phyloP scores from a whole-genome alignment of 2,113 vertebrate species.

The Gnathonemus echidnorhynchus region DNA sequence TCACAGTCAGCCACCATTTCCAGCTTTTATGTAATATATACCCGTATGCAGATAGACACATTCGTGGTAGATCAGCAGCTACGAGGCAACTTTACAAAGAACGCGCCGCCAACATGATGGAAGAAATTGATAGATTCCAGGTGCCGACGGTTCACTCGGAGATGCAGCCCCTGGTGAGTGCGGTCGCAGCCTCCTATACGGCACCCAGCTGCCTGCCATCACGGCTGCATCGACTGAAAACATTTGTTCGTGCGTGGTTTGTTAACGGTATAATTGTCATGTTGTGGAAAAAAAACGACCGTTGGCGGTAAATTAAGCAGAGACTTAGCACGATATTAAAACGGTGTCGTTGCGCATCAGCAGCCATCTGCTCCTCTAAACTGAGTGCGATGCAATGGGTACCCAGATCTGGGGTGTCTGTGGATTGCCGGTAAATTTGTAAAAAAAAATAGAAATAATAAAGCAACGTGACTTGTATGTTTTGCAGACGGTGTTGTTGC shows the following conservation, averaged over 20 bases:
- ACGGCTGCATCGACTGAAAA: not conserved
- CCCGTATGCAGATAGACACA: not conserved
- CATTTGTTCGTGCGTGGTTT: not conserved
- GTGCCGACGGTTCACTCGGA: slow-evolving; percentile 86
- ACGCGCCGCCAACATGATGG: slow-evolving; percentile 80
- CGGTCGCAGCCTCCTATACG: not conserved
- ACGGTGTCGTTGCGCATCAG: not conserved
- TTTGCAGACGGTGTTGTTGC: not conserved
- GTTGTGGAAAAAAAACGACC: not conserved
- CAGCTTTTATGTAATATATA: not conserved
- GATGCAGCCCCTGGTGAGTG: slow-evolving; percentile 88
- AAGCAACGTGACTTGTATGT: not conserved
- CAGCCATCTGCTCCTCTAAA: not conserved
- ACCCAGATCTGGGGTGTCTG: not conserved
- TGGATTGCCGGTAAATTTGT: not conserved
- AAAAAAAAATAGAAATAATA: not conserved
- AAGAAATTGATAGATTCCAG: slow-evolving; percentile 93
- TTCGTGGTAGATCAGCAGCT: not conserved
- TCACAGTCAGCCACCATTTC: not conserved
- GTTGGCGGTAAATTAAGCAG: not conserved
- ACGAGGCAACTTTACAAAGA: slow-evolving; percentile 16
- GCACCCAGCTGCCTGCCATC: not conserved
- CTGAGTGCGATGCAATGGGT: not conserved
- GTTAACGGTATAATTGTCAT: not conserved
- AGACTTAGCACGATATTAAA: not conserved